A percentile compares a stretch with the other conserved stretches of the same genome.
Conservation (phyloP, 2,113 vertebrate species). For the Pachycephala philippinensis region DNA sequence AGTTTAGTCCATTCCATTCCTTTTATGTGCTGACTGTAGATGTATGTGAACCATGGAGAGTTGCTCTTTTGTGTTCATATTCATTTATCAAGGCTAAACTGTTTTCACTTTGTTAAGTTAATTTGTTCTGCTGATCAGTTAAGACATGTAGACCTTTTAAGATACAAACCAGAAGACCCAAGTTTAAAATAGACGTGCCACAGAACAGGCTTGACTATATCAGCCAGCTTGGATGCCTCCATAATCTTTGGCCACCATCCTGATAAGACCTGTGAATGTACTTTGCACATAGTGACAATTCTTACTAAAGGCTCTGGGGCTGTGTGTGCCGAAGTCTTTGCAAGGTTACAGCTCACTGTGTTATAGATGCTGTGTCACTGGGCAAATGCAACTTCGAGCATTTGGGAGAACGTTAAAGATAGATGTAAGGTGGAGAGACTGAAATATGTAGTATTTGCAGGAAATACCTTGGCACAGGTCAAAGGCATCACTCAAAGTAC, state of each 20-base stretch:
- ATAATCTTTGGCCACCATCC: conserved; percentile 46
- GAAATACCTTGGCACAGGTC: not conserved
- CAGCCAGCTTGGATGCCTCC: conserved; percentile 31
- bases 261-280: conserved; percentile 34
- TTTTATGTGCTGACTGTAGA: not conserved
- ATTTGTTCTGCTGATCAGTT: conserved; percentile 43
- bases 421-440: not conserved
- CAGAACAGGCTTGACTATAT: conserved; percentile 21
- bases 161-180: conserved; percentile 48
- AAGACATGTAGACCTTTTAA: conserved; percentile 13
- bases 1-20: not conserved
- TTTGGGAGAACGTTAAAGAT: not conserved
- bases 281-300: not conserved
- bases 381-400: not conserved
- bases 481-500: not conserved
- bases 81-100: conserved; percentile 47
- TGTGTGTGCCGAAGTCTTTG: not conserved
- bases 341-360: not conserved
- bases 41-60: not conserved
- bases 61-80: not conserved
- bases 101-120: conserved; percentile 19
- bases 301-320: not conserved
- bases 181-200: conserved; percentile 53
- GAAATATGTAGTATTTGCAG: not conserved
- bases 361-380: not conserved